Conservation (phyloP, 2,888 invertebrate species). For the Morpho helenor region DNA sequence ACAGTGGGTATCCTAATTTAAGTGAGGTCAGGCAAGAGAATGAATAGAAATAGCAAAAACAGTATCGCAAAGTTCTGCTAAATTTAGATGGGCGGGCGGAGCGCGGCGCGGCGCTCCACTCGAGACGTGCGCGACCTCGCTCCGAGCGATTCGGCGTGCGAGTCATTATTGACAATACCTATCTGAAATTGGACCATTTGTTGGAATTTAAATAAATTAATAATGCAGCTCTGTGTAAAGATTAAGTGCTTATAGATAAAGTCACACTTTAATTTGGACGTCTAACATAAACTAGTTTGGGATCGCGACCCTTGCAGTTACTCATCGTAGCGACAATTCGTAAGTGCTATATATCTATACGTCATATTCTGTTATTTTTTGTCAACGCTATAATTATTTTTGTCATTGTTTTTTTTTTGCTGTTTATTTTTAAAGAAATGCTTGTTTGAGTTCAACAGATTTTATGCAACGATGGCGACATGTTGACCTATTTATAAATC, state of each 20-base stretch:
- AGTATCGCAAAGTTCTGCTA: slow-evolving; percentile 74
- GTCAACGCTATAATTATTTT: not conserved
- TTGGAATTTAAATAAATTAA: not conserved
- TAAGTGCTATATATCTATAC: slow-evolving; percentile 40
- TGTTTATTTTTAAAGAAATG: not conserved
- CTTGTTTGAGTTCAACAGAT: not conserved
- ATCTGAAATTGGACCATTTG: not conserved
- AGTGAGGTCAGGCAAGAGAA: slow-evolving; percentile 61
- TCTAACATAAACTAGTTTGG: slow-evolving; percentile 50
- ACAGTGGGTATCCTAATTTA: slow-evolving; percentile 49
- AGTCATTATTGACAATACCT: slow-evolving; percentile 16
- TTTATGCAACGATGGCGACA: not conserved
- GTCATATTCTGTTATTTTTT: not conserved
- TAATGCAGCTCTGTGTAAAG: slow-evolving; percentile 2
- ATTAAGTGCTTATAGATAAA: slow-evolving; percentile 4
- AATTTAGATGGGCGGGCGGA: slow-evolving; percentile 64
- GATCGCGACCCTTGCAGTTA: slow-evolving; percentile 39
- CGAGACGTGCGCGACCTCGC: slow-evolving; percentile 51
- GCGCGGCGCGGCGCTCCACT: slow-evolving; percentile 39
- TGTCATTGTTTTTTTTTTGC: too few relatives aligned
- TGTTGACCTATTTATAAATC: slow-evolving; percentile 11
- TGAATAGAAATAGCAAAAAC: slow-evolving; percentile 76
- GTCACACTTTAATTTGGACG: slow-evolving; percentile 27
- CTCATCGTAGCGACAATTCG: slow-evolving; percentile 45
- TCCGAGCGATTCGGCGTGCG: slow-evolving; percentile 34